Evolutionary conservation across 2,888 invertebrate genomes (phyloP).

Genomic region (Tetanocera ferruginea): DNA sequence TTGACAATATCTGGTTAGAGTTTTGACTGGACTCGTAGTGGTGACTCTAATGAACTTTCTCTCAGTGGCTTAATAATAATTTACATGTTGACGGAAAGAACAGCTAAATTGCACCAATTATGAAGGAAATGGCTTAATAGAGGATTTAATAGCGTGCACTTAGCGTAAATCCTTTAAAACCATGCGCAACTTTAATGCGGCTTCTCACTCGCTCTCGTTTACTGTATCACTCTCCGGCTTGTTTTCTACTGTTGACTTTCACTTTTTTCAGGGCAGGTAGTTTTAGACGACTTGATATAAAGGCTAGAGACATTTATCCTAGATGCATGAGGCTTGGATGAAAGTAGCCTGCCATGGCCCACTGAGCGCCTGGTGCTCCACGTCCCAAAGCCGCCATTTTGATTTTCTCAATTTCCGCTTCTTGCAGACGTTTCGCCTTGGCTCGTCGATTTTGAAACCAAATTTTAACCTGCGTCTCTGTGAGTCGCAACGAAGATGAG

Average conservation of each 20-base stretch:
- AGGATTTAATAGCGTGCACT: not conserved
- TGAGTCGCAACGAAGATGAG: conserved; percentile 91
- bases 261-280: not conserved
- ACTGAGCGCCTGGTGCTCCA: conserved; percentile 69
- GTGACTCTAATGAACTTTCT: too few relatives aligned
- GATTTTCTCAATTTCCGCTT: conserved; percentile 96
- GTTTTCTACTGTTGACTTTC: not conserved
- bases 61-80: not conserved
- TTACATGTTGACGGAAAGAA: not conserved
- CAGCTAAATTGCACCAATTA: too few relatives aligned
- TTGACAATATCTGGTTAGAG: not conserved
- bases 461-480: conserved; percentile 94
- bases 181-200: too few relatives aligned
- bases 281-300: not conserved
- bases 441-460: conserved; percentile 97
- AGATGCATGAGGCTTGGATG: conserved; percentile 70
- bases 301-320: conserved; percentile 57
- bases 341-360: conserved; percentile 70
- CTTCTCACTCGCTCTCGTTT: not conserved
- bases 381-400: conserved; percentile 80
- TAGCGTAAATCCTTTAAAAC: too few relatives aligned
- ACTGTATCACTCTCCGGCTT: not conserved
- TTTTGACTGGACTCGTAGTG: not conserved
- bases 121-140: not conserved
- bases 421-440: conserved; percentile 96